phyloP scores from a whole-genome alignment of 2,113 vertebrate species.

The Vidua macroura region DNA sequence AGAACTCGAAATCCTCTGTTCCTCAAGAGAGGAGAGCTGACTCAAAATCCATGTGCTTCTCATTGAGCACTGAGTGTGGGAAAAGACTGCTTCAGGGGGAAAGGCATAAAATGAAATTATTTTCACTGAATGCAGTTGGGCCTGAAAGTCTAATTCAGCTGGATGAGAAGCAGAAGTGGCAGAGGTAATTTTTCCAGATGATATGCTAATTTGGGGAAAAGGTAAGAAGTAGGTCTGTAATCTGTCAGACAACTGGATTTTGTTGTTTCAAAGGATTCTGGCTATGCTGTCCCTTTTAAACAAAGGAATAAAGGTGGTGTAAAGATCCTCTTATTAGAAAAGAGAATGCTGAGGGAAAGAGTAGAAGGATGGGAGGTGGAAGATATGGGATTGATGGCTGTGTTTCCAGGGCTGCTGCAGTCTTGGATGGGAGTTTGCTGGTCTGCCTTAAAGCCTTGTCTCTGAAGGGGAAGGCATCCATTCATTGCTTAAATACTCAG shows the following conservation, averaged over 20 bases:
- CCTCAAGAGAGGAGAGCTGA: constrained; percentile 22
- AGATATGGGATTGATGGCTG: rapidly evolving
- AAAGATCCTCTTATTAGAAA: neutral
- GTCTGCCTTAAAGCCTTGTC: neutral
- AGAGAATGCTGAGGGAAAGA: neutral
- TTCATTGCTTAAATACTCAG: neutral
- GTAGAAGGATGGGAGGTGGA: neutral
- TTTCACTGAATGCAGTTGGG: neutral
- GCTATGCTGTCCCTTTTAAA: neutral
- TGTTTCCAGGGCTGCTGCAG: neutral
- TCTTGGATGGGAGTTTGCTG: neutral
- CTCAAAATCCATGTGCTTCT: constrained; percentile 15
- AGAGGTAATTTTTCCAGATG: neutral
- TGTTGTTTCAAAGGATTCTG: neutral
- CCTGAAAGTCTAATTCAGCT: neutral
- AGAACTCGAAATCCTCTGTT: neutral
- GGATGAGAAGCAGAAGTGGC: neutral
- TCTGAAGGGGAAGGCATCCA: neutral
- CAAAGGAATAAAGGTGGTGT: neutral
- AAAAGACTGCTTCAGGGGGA: neutral
- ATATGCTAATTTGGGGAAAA: neutral
- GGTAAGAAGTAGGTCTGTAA: neutral
- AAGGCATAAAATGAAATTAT: neutral
- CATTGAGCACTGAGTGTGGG: neutral
- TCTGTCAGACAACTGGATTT: neutral